A percentile compares a stretch with the other conserved stretches of the same genome.
These are phyloP conservation scores for Thymelicus sylvestris DNA, from an alignment of 2,888 invertebrate species.

Conservation along the genomic window DNA sequence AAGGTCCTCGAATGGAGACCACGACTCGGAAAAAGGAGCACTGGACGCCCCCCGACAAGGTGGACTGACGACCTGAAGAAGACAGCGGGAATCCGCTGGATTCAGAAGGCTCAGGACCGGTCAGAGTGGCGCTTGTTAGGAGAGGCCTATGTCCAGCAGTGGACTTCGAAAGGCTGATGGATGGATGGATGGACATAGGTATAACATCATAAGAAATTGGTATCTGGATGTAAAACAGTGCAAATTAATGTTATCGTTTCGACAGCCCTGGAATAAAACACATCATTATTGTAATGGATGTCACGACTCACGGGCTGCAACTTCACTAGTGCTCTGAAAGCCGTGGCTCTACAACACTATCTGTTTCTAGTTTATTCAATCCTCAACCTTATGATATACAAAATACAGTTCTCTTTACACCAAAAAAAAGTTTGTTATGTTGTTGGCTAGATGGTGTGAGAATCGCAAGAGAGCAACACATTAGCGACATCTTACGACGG, in stretches of 20 bases:
- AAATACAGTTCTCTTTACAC: conserved; percentile 43
- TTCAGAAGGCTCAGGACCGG: no score
- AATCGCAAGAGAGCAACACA: conserved; percentile 73
- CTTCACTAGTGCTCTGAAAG: conserved; percentile 75
- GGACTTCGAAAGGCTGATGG: no score
- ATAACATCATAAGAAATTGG: no score
- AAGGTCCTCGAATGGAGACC: no score
- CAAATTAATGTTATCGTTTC: neutral
- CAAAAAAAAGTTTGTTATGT: conserved; percentile 52
- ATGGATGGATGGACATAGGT: no score
- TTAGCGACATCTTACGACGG: conserved; percentile 78
- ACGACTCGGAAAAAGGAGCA: no score
- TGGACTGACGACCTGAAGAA: no score
- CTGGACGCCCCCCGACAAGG: no score
- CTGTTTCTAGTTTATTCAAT: conserved; percentile 47
- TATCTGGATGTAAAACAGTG: no score
- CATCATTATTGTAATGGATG: conserved; percentile 82
- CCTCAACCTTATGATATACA: conserved; percentile 40
- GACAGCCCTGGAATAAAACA: conserved; percentile 68
- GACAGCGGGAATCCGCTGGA: no score
- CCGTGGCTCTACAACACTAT: conserved; percentile 54
- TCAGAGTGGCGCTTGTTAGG: no score
- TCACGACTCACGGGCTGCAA: conserved; percentile 81
- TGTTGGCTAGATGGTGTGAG: conserved; percentile 71
- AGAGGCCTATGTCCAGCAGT: no score